Evolutionary conservation across 2,113 vertebrate species (phyloP).

Genomic region (Rhea americana): DNA sequence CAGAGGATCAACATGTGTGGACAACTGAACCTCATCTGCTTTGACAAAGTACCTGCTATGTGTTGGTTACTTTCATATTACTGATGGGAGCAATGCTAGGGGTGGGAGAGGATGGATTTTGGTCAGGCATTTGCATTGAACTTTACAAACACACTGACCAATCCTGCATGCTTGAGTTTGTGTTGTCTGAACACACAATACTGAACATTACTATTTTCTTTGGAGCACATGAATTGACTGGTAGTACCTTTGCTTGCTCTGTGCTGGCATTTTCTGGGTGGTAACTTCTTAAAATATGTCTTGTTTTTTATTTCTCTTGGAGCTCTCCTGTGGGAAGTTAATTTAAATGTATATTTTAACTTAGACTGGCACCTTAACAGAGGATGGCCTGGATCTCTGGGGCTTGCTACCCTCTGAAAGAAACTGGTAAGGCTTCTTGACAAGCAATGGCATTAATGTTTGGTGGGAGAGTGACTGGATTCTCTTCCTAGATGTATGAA

Average conservation of each 20-base stretch:
- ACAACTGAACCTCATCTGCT: slow-evolving; percentile 82
- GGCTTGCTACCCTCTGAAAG: slow-evolving; percentile 73
- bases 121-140: not conserved
- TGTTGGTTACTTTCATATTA: not conserved
- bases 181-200: not conserved
- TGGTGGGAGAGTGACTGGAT: not conserved
- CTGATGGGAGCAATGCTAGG: not conserved
- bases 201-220: not conserved
- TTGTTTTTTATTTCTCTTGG: not conserved
- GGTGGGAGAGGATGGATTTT: not conserved
- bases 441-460: not conserved
- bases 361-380: slow-evolving; percentile 84
- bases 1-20: slow-evolving; percentile 83
- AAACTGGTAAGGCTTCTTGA: slow-evolving; percentile 67
- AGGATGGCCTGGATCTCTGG: slow-evolving; percentile 82
- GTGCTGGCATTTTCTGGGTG: not conserved
- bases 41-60: slow-evolving; percentile 79
- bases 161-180: not conserved
- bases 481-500: not conserved
- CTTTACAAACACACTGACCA: not conserved
- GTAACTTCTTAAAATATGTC: not conserved
- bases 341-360: slow-evolving; percentile 55
- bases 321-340: not conserved
- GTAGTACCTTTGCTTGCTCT: not conserved
- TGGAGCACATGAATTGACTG: not conserved